Evolutionary conservation across 2,888 invertebrate species (phyloP), one percentile per base, ranked within the genome.

Genomic region (Itoplectis maculator): DNA sequence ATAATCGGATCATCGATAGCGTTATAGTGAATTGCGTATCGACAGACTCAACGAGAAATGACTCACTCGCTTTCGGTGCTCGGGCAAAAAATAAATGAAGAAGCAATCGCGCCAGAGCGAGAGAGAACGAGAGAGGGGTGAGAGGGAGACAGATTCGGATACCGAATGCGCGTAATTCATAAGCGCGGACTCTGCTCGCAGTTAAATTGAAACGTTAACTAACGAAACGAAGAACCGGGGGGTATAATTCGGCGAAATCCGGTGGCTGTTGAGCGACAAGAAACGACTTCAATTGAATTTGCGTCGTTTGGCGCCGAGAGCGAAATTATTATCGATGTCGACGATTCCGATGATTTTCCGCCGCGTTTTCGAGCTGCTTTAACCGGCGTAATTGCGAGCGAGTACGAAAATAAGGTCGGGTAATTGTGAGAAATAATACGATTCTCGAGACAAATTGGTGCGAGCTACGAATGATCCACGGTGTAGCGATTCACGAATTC

Each of bases 301-400:
- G 56, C 45, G 47, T 35, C 65, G 15, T 66, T 49, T 45, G 37
- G n/a, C 20, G 15, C 65, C 20, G 42, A 54, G 42, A 54, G 47
- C 9, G 23, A 75, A 76, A 20, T 35, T 42, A 59, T 45, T 59
- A 68, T 76, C 56, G 66, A 59, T 29, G 35, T n/a, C 35, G 40
- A 47, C 56, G 66, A 29, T 66, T 54, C 54, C 35, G n/a, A 56
- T 15, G 45, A 94, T 9, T 93, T 93, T 75, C 94, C 94, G 86
- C 93, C 94, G 15, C 89, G 92, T 20, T 94, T 94, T 86, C 94
- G 5, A 65, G 45, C 1, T 45, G 20, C 18, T 37, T 13, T 18
- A 8, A 15, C 47, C n/a, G 35, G 29, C 42, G n/a, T n/a, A 59
- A 47, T 29, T 13, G 29, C 7, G 20, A 61, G 8, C 37, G 20